Evolutionary conservation across 2,888 invertebrate species (phyloP), one percentile per base, ranked within the genome.

Genomic region (Scrobipalpa costella): DNA sequence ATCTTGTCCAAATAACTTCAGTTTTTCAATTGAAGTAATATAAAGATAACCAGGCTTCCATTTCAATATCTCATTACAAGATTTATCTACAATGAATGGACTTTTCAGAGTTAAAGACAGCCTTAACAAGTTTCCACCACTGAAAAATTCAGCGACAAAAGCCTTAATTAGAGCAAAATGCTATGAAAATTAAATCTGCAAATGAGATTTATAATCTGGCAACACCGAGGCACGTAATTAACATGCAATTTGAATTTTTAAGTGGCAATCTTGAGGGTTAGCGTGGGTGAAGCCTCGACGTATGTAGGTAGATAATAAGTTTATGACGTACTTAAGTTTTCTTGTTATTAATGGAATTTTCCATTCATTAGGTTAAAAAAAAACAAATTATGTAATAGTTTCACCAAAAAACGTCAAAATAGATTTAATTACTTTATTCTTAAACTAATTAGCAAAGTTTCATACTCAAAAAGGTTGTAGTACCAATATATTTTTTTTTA

Each of bases 231-330:
- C 68, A 64, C 57, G 64, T 55, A 73, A 76, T 74, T 69, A 70
- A 65, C 71, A 17, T 34, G 60, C 49, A 66, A 76, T 79, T 78
- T 79, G 62, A 73, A 76, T 78, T 73, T 73, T 73, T 67, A 72
- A 79, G 77, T 76, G 76, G 73, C 72, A 75, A 77, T 79, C 68
- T 73, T 61, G 55, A 13, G 52, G 34, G 27, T 9, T 19, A 13
- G 40, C 7, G 49, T 11, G 7, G 38, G 21, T 9, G 47, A n/a
- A 36, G 57, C 27, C 19, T 0, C 13, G 3, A 13, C 15, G 44
- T 44, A 44, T 7, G 44, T 44, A 13, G n/a, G 55, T 34, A 33
- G n/a, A n/a, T 50, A 44, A 44, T 13, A n/a, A 44, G 44, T 49
- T 49, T 47, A 17, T 49, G 17, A 19, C 49, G n/a, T 44, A 27